Evolutionary conservation across 2,888 invertebrate genomes (phyloP), one percentile per base, ranked within the genome.

Genomic region (Drosophila mimica): DNA sequence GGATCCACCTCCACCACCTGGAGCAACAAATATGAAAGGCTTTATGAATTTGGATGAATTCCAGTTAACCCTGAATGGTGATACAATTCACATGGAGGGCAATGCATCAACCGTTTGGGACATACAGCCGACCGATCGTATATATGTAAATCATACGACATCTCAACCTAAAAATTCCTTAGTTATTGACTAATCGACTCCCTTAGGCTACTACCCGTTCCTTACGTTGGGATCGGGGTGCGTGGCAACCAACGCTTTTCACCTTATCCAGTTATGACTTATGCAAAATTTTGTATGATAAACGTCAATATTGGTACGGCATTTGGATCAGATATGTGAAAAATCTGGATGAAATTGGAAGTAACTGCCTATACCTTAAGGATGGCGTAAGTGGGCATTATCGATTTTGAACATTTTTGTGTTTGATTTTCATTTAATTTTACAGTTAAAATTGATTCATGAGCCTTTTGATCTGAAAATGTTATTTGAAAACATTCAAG

Each of bases 181-280:
- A 46, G 4, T 51, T 46, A 58, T 46, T n/a, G 6, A 15, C 46
- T 15, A 43, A 30, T 17, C 25, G 40, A 33, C 8, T 40, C 13
- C 4, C 4, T 20, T 34, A 80, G 81, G 0, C 7, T 46, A 43
- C 25, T 7, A 0, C 58, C 0, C 57, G 30, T 5, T 49, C 71
- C 1, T 49, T 76, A 81, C 72, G 76, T 4, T 70, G 54, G 7
- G 74, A 81, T 1, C 83, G 86, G 0, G 90, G 86, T 0, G 8
- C 15, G 13, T 87, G 86, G 86, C 79, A 89, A 34, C 88, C 90
- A 6, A 87, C 86, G 0, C 15, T 85, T 0, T 25, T 25, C 25
- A 25, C 25, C 25, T 25, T 25, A 25, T 25, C 25, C 25, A 25
- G 25, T 25, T 25, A 25, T 25, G 57, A 89, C 52, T 85, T 77